Conservation (phyloP, 37 sponge, comb jelly and placozoan species). For the Agelas oroides region DNA sequence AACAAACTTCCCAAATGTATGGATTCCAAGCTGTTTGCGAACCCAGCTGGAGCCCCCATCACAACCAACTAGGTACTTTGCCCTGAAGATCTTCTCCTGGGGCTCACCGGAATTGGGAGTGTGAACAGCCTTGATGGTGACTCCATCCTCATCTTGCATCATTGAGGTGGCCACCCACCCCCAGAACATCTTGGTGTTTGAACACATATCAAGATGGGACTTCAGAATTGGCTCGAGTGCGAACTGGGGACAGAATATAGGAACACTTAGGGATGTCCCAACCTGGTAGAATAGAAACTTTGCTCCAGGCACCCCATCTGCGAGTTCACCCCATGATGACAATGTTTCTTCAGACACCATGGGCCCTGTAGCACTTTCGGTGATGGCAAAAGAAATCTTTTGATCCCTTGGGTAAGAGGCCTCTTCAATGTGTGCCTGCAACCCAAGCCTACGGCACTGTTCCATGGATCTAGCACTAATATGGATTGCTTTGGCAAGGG, state of each 20-base stretch:
- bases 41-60: constrained; percentile 74
- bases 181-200: constrained; percentile 42
- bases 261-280: constrained; percentile 21
- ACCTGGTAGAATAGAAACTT: constrained; percentile 31
- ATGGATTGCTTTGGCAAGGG: constrained; percentile 54
- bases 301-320: constrained; percentile 23
- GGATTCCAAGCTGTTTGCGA: constrained; percentile 60
- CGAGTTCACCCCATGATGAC: constrained; percentile 66
- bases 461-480: constrained; percentile 73
- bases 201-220: constrained; percentile 38
- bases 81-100: constrained; percentile 45
- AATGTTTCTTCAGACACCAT: constrained; percentile 22
- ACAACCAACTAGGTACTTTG: constrained; percentile 62
- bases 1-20: constrained; percentile 66
- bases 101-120: background rate
- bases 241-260: constrained; percentile 67
- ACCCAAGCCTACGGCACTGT: constrained; percentile 68
- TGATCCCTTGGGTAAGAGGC: constrained; percentile 57
- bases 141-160: constrained; percentile 65
- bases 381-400: background rate
- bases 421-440: constrained; percentile 45
- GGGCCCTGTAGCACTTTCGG: background rate
- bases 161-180: constrained; percentile 49
- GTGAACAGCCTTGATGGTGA: constrained; percentile 12
- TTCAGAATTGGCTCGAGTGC: constrained; percentile 67